Conservation (phyloP, 2,797 vertebrate species). For the Harpagifer antarcticus region DNA sequence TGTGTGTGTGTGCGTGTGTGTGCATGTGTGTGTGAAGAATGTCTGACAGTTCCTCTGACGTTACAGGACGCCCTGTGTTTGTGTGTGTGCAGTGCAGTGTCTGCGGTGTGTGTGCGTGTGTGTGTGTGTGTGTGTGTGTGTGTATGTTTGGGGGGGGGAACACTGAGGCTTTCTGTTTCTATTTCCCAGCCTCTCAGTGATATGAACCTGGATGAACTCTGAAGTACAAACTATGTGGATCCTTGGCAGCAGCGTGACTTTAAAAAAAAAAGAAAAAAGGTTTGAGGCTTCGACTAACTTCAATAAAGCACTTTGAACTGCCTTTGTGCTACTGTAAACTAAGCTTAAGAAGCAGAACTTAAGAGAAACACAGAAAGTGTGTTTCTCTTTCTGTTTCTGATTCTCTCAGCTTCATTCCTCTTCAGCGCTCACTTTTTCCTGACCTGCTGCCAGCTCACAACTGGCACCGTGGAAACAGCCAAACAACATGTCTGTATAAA, state of each 20-base stretch:
- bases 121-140: too few species aligned
- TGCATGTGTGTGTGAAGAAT: too few species aligned
- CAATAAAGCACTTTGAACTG: too few species aligned
- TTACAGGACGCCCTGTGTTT: too few species aligned
- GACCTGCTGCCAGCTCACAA: conserved; percentile 38
- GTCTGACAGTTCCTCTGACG: too few species aligned
- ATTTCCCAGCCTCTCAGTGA: conserved; percentile 18
- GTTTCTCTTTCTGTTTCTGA: too few species aligned
- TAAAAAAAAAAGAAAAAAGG: too few species aligned
- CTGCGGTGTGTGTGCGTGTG: too few species aligned
- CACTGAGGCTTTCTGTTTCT: conserved; percentile 55
- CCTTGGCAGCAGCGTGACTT: background rate
- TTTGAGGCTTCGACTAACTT: too few species aligned
- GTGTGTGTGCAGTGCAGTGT: too few species aligned
- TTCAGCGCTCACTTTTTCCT: conserved; percentile 43
- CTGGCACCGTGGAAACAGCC: conserved; percentile 31
- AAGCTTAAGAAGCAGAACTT: conserved; percentile 31
- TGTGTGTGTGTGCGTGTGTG: too few species aligned
- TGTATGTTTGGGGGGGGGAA: background rate
- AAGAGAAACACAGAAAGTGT: background rate
- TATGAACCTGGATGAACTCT: conserved; percentile 46
- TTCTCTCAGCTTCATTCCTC: background rate
- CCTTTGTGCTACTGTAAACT: too few species aligned
- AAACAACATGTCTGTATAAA: conserved; percentile 40
- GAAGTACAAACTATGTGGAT: conserved; percentile 10